These are phyloP conservation scores for Thymelicus acteon DNA, from an alignment of 2,888 invertebrate genomes.

Conservation along the genomic window DNA sequence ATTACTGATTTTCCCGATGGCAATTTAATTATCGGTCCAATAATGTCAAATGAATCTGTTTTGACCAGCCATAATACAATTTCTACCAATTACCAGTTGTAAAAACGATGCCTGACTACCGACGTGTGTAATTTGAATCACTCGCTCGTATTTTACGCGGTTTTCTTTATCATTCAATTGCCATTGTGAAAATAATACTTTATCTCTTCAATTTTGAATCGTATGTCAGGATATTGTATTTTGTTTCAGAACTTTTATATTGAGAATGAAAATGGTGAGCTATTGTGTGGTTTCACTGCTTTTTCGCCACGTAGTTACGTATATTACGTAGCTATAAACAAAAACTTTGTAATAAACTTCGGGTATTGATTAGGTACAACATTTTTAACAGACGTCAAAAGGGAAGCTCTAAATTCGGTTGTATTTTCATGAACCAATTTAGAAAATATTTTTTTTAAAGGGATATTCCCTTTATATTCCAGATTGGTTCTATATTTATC, in stretches of 20 bases:
- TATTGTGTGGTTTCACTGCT: too few species aligned
- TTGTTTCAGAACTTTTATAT: neutral
- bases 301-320: too few species aligned
- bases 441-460: too few species aligned
- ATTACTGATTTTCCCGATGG: slow-evolving; percentile 24
- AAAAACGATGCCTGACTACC: slow-evolving; percentile 16
- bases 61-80: slow-evolving; percentile 31
- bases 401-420: too few species aligned
- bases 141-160: slow-evolving; percentile 21
- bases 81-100: slow-evolving; percentile 31
- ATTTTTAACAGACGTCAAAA: too few species aligned
- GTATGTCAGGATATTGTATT: neutral
- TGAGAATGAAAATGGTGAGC: too few species aligned
- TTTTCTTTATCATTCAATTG: slow-evolving; percentile 25
- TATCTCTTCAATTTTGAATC: neutral
- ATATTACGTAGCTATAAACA: too few species aligned
- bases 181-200: slow-evolving; percentile 18
- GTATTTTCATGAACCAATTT: too few species aligned
- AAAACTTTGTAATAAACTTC: too few species aligned
- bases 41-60: slow-evolving; percentile 33
- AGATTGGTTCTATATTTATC: too few species aligned
- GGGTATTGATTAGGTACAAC: too few species aligned
- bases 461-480: too few species aligned
- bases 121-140: slow-evolving; percentile 19
- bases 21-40: slow-evolving; percentile 35